phyloP scores from a whole-genome alignment of 2,797 vertebrate genomes.

The Mustela erminea region DNA sequence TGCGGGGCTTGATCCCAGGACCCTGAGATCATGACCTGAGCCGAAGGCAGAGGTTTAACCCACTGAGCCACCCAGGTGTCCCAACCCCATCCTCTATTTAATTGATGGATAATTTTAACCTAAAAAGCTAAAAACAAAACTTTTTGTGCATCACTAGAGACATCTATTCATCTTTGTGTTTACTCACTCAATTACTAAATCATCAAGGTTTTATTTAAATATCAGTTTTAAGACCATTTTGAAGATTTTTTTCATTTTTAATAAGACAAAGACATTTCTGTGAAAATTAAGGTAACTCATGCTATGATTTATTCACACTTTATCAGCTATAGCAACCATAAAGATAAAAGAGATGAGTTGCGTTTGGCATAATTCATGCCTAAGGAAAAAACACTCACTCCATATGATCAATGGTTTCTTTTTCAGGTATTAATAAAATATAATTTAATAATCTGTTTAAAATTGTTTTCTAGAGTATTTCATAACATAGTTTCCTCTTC shows the following conservation, averaged over 20 bases:
- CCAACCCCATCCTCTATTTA: neutral
- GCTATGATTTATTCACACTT: neutral
- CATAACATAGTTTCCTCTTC: neutral
- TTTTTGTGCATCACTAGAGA: neutral
- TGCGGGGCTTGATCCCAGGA: too few species aligned
- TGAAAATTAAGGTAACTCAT: neutral
- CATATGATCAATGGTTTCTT: neutral
- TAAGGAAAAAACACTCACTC: neutral
- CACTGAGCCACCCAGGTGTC: too few species aligned
- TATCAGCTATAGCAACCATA: neutral
- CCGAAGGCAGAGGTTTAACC: too few species aligned
- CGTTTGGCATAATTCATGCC: neutral
- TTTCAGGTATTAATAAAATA: neutral
- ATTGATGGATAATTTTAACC: slow-evolving; percentile 1
- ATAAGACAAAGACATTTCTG: neutral
- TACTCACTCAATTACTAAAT: neutral
- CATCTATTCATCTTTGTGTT: neutral
- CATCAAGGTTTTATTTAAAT: neutral
- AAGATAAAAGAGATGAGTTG: neutral
- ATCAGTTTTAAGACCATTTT: neutral
- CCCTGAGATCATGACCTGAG: too few species aligned
- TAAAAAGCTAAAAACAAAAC: neutral
- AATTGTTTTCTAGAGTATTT: neutral
- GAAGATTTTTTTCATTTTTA: neutral
- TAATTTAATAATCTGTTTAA: neutral